These are phyloP conservation scores for Semotilus atromaculatus DNA, from an alignment of 2,797 vertebrate species.

Conservation along the genomic window DNA sequence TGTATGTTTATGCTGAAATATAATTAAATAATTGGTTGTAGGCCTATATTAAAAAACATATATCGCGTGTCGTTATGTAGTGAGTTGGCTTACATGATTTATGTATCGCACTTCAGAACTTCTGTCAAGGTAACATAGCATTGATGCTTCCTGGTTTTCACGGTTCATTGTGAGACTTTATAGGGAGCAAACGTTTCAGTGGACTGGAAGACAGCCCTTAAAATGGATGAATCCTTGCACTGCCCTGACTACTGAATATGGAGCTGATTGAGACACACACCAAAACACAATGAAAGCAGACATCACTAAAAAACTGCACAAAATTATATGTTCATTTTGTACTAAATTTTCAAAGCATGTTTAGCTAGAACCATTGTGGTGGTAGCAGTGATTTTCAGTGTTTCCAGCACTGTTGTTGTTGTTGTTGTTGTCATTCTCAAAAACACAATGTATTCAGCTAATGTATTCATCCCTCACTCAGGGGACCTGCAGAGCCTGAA, in stretches of 20 bases:
- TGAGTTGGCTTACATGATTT: too few species aligned
- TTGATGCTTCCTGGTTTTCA: neutral
- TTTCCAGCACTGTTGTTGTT: neutral
- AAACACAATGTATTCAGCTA: constrained; percentile 8
- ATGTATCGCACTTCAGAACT: too few species aligned
- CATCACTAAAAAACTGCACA: neutral
- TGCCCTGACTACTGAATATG: neutral
- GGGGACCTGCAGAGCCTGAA: constrained; percentile 13
- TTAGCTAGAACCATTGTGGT: neutral
- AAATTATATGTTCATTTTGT: neutral
- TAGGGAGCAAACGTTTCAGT: neutral
- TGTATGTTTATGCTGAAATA: too few species aligned
- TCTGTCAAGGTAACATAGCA: too few species aligned
- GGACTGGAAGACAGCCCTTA: neutral
- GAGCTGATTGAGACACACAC: neutral
- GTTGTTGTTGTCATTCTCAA: constrained; percentile 20
- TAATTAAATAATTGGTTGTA: too few species aligned
- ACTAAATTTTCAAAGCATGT: neutral
- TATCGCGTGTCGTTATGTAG: too few species aligned
- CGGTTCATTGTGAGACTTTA: neutral
- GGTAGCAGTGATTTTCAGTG: neutral
- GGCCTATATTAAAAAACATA: too few species aligned
- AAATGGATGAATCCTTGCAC: neutral
- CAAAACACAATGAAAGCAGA: neutral
- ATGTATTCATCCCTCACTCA: constrained; percentile 21